Evolutionary conservation across 2,888 invertebrate species (phyloP), one percentile per base, ranked within the genome.

Genomic region (Orthosia gothica): DNA sequence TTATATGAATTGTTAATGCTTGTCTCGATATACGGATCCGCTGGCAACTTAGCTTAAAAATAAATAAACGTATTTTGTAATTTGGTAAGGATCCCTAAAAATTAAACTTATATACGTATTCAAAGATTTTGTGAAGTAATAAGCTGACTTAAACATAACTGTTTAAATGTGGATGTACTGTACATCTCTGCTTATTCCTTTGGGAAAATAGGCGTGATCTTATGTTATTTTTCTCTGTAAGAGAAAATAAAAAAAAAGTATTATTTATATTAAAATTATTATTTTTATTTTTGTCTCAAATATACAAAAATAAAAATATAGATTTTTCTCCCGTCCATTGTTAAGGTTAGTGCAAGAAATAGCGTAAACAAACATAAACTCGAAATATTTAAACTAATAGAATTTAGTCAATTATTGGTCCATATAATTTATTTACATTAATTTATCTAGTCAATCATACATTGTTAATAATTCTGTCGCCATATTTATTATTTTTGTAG

Each of bases 1-100:
- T 74, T 81, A 81, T 85, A 86, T 83, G 74, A 87, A 85, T 74
- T 86, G 87, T 86, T 86, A 80, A 79, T 49, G 86, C 86, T 86
- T 86, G 74, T 79, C 70, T 76, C 47, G 55, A 74, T 77, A 74
- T 77, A 76, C 72, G 72, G 69, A 74, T 71, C 72, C 74, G 81
- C 78, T 78, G 76, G 65, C 55, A 59, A 74, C 74, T 85, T 83
- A 58, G 69, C 66, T 70, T 81, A 59, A 82, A 84, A 87, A 77
- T 84, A 84, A 84, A 87, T 83, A 83, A 83, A 87, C 84, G 83
- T 76, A 62, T 71, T 74, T 87, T 81, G 61, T 73, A 77, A 73
- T 74, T 79, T 72, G 20, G 65, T 83, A 67, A 54, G 52, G 45
- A 58, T 79, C 79, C 55, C 58, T 59, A 9, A 26, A 23, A 18